phyloP scores from a whole-genome alignment of 23 tunicate species.

The Trididemnum clinides region DNA sequence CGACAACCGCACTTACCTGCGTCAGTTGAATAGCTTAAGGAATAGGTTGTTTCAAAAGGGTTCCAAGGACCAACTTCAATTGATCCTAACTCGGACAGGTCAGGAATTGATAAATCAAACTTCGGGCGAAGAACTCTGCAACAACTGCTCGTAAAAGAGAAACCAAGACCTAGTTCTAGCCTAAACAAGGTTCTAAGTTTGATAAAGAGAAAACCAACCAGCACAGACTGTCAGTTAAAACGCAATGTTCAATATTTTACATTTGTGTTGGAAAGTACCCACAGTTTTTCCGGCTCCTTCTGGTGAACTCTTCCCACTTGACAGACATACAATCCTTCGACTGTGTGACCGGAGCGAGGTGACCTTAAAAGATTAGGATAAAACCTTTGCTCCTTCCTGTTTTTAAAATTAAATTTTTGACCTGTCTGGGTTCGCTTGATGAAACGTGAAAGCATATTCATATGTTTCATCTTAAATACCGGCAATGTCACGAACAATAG shows the following conservation, averaged over 20 bases:
- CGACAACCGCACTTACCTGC: conserved; percentile 45
- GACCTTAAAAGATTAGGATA: conserved; percentile 44
- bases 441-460: too few species aligned
- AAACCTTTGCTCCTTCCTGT: too few species aligned
- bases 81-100: conserved; percentile 45
- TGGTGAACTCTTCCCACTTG: conserved; percentile 80
- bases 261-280: too few species aligned
- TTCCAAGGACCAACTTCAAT: conserved; percentile 70
- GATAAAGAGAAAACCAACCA: too few species aligned
- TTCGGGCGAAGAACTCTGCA: not conserved
- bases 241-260: too few species aligned
- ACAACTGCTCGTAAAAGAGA: too few species aligned
- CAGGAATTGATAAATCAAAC: conserved; percentile 38
- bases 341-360: conserved; percentile 69
- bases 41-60: conserved; percentile 57
- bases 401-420: not conserved
- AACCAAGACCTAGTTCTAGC: too few species aligned
- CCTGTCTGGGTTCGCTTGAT: too few species aligned
- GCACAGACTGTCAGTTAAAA: too few species aligned
- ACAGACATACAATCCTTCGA: conserved; percentile 72
- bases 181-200: too few species aligned
- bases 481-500: too few species aligned
- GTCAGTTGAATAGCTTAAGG: conserved; percentile 31
- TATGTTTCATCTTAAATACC: too few species aligned
- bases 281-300: conserved; percentile 55